phyloP scores from a whole-genome alignment of 2,113 vertebrate species.

The Eulemur macaco region DNA sequence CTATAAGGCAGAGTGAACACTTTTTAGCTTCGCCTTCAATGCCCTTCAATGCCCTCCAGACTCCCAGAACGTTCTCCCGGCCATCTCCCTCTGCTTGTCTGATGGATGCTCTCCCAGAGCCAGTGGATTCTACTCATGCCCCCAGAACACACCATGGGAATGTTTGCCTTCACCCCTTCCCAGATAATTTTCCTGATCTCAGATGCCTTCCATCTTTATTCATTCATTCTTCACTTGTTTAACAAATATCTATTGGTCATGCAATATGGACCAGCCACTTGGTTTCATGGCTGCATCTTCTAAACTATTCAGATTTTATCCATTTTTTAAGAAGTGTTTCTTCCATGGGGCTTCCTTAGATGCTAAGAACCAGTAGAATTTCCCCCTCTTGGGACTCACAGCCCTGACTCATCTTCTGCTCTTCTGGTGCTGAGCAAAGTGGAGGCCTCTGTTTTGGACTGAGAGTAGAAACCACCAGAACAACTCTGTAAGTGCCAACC shows the following conservation, averaged over 20 bases:
- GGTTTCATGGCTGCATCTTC: background rate
- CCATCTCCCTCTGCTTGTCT: background rate
- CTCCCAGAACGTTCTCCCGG: rapidly evolving
- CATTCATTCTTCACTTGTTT: background rate
- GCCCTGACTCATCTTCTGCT: background rate
- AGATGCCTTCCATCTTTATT: background rate
- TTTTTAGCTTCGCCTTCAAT: rapidly evolving
- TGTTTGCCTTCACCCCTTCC: background rate
- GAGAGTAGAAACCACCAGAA: background rate
- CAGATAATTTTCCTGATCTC: background rate
- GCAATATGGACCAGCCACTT: rapidly evolving
- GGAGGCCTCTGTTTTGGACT: background rate
- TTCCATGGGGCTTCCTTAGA: background rate
- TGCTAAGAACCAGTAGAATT: background rate
- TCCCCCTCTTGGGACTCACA: background rate
- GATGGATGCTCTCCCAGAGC: background rate
- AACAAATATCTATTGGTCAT: background rate
- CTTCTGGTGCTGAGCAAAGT: background rate
- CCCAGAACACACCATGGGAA: rapidly evolving
- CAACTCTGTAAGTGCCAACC: background rate
- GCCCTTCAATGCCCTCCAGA: rapidly evolving
- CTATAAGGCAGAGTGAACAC: rapidly evolving
- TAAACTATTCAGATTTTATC: background rate
- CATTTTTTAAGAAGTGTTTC: background rate
- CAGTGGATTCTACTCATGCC: background rate